phyloP scores from a whole-genome alignment of 2,797 vertebrate genomes.

The Sebastes umbrosus region DNA sequence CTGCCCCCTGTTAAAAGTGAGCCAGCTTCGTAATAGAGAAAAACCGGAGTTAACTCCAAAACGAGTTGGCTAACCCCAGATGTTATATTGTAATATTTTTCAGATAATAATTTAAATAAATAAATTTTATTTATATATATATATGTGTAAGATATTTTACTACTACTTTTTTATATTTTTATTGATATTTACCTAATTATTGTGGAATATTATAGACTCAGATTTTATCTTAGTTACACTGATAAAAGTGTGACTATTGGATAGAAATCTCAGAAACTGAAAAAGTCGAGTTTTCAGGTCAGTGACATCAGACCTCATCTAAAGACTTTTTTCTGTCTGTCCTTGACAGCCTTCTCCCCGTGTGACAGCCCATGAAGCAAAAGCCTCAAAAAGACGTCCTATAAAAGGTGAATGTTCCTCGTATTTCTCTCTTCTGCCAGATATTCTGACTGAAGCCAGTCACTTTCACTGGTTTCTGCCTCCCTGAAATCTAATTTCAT shows the following conservation, averaged over 20 bases:
- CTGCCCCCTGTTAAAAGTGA: not conserved
- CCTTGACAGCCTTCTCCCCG: not conserved
- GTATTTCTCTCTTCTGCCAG: conserved; percentile 6
- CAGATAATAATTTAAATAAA: not conserved
- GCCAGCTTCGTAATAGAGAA: not conserved
- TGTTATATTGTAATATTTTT: not conserved
- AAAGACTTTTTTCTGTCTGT: not conserved
- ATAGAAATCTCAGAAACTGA: not conserved
- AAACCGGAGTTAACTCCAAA: not conserved
- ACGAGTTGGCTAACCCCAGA: not conserved
- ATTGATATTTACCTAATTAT: not conserved
- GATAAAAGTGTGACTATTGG: not conserved
- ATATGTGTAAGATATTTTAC: not conserved
- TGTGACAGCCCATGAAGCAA: conserved; percentile 18
- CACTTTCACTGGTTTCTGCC: conserved; percentile 74
- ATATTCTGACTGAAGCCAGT: conserved; percentile 63
- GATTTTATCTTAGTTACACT: not conserved
- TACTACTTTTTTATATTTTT: not conserved
- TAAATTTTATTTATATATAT: not conserved
- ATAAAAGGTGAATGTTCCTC: conserved; percentile 15
- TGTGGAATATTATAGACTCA: not conserved
- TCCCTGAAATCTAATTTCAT: conserved; percentile 80
- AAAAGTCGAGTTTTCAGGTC: not conserved
- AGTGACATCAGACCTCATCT: too few relatives aligned
- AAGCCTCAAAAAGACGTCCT: conserved; percentile 25